phyloP scores from a whole-genome alignment of 2,113 vertebrate species.

The Sapajus apella region DNA sequence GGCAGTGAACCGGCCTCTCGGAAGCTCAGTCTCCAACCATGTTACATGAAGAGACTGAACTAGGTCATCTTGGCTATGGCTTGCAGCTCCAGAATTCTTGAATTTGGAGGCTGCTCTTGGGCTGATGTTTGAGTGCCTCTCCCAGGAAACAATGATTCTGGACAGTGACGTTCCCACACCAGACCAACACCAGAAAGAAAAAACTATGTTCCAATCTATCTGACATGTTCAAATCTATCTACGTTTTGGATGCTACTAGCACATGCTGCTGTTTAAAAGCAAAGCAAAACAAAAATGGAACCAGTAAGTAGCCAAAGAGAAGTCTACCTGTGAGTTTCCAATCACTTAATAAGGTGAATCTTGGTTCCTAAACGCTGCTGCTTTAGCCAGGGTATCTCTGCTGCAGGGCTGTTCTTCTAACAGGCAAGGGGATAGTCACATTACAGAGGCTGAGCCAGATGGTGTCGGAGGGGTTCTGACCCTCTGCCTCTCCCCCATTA shows the following conservation, averaged over 20 bases:
- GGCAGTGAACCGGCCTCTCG: background rate
- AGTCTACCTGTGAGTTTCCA: background rate
- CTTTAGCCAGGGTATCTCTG: background rate
- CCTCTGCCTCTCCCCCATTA: background rate
- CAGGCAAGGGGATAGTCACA: background rate
- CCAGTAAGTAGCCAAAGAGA: background rate
- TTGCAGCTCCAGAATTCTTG: background rate
- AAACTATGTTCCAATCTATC: background rate
- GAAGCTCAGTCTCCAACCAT: background rate
- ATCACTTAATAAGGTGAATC: background rate
- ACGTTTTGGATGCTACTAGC: background rate
- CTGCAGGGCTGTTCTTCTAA: fast-evolving
- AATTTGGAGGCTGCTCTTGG: background rate
- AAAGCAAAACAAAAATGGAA: background rate
- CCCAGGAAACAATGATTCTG: background rate
- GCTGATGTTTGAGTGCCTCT: background rate
- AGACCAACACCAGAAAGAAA: too few species aligned
- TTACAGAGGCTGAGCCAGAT: background rate
- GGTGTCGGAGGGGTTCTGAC: background rate
- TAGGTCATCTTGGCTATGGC: too few species aligned
- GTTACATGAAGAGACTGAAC: background rate
- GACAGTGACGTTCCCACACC: fast-evolving
- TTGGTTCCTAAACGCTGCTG: background rate
- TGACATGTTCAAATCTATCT: too few species aligned
- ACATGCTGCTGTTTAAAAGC: background rate